Evolutionary conservation across 2,113 vertebrate species (phyloP).

Genomic region (Ammospiza caudacuta): DNA sequence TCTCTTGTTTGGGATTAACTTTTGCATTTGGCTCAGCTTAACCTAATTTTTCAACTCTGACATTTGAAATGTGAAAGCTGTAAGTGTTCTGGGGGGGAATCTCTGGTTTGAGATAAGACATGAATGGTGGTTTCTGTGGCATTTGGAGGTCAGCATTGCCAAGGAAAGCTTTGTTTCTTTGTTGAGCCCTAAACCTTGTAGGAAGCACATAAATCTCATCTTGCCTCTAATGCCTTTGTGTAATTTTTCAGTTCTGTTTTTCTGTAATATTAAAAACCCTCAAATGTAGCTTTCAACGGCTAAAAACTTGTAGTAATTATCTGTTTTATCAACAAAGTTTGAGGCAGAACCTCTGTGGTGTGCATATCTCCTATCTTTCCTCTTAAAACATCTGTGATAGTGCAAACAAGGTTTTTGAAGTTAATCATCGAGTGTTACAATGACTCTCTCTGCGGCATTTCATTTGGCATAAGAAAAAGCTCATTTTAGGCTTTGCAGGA

Average conservation of each 20-base stretch:
- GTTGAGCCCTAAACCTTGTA: background rate
- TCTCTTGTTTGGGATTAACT: background rate
- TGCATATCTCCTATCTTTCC: background rate
- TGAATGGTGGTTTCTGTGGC: background rate
- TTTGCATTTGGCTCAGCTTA: background rate
- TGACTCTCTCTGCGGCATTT: background rate
- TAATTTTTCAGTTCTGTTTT: background rate
- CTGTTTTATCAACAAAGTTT: background rate
- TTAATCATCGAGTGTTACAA: background rate
- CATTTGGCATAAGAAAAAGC: conserved; percentile 29
- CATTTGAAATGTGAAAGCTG: background rate
- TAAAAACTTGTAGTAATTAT: background rate
- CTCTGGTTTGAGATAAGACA: background rate
- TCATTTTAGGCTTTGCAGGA: conserved; percentile 46
- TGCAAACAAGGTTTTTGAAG: background rate
- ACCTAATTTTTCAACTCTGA: background rate
- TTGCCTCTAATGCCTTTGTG: background rate
- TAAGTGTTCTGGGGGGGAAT: background rate
- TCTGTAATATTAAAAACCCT: background rate
- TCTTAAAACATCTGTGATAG: background rate
- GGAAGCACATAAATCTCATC: background rate
- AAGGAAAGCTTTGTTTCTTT: background rate
- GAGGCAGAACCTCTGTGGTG: background rate
- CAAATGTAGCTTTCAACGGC: background rate
- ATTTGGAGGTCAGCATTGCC: background rate